Evolutionary conservation across 92 coral and sea anemone species (phyloP).

Genomic region (Isaurus tuberculatus): DNA sequence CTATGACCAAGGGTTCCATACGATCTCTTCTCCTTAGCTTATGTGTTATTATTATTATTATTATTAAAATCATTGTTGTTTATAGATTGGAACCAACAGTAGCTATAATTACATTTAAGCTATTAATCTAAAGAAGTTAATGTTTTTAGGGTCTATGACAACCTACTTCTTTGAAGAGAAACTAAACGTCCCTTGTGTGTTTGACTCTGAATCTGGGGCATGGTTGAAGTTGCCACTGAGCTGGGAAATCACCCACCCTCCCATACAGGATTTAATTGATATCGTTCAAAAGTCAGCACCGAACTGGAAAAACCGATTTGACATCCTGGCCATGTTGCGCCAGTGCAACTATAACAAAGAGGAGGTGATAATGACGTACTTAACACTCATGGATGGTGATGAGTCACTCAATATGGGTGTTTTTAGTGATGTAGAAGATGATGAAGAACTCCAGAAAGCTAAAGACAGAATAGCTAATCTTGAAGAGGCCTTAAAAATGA

Average conservation of each 20-base stretch:
- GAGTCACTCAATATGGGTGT: background rate
- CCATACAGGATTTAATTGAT: conserved; percentile 38
- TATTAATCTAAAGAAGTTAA: too few relatives aligned
- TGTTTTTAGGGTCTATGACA: conserved; percentile 72
- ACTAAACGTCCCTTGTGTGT: conserved; percentile 70
- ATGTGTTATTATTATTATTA: too few relatives aligned
- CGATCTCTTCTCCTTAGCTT: too few relatives aligned
- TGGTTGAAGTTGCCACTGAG: conserved; percentile 85
- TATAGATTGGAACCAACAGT: too few relatives aligned
- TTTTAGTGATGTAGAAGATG: background rate
- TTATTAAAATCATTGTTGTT: too few relatives aligned
- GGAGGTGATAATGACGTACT: conserved; percentile 75
- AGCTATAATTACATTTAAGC: too few relatives aligned
- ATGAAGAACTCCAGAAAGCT: conserved; percentile 51
- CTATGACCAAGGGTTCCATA: too few relatives aligned
- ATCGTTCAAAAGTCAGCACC: conserved; percentile 74
- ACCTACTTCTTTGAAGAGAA: conserved; percentile 83
- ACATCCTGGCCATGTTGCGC: conserved; percentile 76
- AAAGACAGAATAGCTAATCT: conserved; percentile 61
- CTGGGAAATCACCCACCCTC: conserved; percentile 78
- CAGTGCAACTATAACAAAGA: conserved; percentile 83
- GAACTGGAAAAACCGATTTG: conserved; percentile 68
- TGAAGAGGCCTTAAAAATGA: conserved; percentile 57
- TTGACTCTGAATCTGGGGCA: conserved; percentile 74
- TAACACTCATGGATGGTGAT: conserved; percentile 70